Conservation (phyloP, 2,113 vertebrate genomes). For the Onychostoma macrolepis region DNA sequence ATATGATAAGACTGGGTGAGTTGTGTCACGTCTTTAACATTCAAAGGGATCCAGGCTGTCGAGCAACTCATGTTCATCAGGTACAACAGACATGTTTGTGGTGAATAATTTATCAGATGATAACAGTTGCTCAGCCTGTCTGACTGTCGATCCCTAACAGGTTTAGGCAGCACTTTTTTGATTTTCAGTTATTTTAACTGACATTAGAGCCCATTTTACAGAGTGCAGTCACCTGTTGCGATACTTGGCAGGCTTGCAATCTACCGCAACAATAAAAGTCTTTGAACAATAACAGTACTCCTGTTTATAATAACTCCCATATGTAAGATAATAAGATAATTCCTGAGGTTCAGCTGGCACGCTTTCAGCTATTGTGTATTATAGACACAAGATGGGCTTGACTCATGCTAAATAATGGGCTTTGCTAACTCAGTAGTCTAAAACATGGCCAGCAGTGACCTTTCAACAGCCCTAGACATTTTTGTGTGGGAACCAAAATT, state of each 20-base stretch:
- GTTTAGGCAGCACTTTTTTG: neutral
- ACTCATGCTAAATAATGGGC: conserved; percentile 6
- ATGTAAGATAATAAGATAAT: conserved; percentile 36
- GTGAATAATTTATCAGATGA: conserved; percentile 2
- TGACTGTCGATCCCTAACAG: neutral
- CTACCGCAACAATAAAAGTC: conserved; percentile 29
- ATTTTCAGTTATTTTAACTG: conserved; percentile 6
- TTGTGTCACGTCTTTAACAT: conserved; percentile 13
- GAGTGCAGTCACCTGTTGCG: conserved; percentile 6
- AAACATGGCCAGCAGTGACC: conserved; percentile 41
- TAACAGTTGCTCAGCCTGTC: neutral
- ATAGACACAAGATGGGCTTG: neutral
- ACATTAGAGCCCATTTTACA: conserved; percentile 16
- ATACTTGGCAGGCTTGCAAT: conserved; percentile 21
- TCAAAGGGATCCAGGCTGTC: neutral
- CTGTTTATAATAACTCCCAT: conserved; percentile 26
- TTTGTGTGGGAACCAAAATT: conserved; percentile 18
- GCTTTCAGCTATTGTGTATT: conserved; percentile 27
- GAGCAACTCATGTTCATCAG: neutral
- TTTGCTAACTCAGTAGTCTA: conserved; percentile 8
- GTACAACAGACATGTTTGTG: neutral
- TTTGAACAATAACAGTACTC: conserved; percentile 11
- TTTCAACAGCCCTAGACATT: conserved; percentile 36
- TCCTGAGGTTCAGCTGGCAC: conserved; percentile 12
- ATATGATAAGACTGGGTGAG: neutral